These are phyloP conservation scores for Plumapathes pennacea DNA, from an alignment of 92 coral and sea anemone genomes.

Conservation along the genomic window DNA sequence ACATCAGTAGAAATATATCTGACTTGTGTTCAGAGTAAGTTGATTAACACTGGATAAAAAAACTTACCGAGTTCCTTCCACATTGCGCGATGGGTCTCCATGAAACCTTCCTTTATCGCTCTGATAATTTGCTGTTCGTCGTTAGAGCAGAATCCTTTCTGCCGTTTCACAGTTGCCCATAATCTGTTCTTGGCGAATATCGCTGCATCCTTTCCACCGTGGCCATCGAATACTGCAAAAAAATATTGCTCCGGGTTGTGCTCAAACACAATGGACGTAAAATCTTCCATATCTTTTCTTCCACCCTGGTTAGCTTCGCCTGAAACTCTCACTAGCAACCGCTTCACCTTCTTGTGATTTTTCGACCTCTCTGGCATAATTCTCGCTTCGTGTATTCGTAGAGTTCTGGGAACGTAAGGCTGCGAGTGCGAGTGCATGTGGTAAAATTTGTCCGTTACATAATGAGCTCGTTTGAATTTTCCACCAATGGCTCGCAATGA, in stretches of 20 bases:
- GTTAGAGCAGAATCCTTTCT: conserved; percentile 82
- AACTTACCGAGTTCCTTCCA: conserved; percentile 95
- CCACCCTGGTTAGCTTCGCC: conserved; percentile 97
- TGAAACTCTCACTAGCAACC: conserved; percentile 76
- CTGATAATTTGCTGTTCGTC: conserved; percentile 75
- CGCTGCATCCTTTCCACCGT: conserved; percentile 95
- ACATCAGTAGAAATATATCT: too few species aligned
- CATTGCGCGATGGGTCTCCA: conserved; percentile 89
- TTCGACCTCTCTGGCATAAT: too few species aligned
- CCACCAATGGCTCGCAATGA: too few species aligned
- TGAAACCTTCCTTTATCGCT: conserved; percentile 87
- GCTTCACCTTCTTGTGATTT: conserved; percentile 39
- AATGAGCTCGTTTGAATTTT: too few species aligned
- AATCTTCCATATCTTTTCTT: conserved; percentile 91
- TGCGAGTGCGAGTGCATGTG: too few species aligned
- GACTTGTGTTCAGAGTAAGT: too few species aligned
- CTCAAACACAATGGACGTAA: conserved; percentile 79
- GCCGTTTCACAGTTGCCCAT: conserved; percentile 80
- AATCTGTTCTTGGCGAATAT: conserved; percentile 77
- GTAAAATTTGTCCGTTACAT: too few species aligned
- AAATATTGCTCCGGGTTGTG: conserved; percentile 74
- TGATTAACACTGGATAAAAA: too few species aligned
- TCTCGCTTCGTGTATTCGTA: too few species aligned
- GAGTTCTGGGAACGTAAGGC: too few species aligned
- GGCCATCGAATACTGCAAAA: conserved; percentile 93